A percentile compares a stretch with the other conserved stretches of the same genome.
Conservation (phyloP, 2,797 vertebrate genomes). For the Perodicticus potto region DNA sequence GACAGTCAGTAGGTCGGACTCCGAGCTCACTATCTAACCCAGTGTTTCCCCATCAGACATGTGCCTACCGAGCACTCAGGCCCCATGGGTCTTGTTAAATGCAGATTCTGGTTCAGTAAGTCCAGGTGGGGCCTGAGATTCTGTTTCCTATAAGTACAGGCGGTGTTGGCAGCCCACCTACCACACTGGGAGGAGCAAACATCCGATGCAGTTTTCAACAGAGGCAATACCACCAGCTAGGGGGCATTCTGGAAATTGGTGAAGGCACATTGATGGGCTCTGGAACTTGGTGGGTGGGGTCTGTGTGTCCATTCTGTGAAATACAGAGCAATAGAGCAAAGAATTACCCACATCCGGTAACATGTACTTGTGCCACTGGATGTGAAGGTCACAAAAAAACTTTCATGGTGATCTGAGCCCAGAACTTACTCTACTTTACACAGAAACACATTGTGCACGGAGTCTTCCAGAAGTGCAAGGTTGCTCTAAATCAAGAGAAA, state of each 20-base stretch:
- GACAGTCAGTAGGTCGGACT: background rate
- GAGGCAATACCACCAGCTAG: background rate
- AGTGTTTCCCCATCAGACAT: background rate
- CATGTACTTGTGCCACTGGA: background rate
- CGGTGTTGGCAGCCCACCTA: background rate
- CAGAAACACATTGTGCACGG: background rate
- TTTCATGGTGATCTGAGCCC: background rate
- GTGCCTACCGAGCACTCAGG: background rate
- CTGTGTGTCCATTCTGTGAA: background rate
- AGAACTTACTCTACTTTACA: background rate
- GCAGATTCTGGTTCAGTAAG: background rate
- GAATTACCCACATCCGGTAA: background rate
- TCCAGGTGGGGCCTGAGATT: background rate
- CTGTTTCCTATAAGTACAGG: background rate
- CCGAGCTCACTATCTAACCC: background rate
- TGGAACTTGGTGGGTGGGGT: background rate
- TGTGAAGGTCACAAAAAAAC: background rate
- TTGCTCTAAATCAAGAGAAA: background rate
- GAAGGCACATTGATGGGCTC: background rate
- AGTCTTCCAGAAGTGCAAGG: background rate
- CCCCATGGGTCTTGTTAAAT: background rate
- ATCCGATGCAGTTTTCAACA: background rate
- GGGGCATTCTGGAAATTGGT: background rate
- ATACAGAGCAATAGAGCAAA: background rate
- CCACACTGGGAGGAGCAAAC: background rate